Evolutionary conservation across 2,797 vertebrate species (phyloP).

Genomic region (Mastacembelus armatus): DNA sequence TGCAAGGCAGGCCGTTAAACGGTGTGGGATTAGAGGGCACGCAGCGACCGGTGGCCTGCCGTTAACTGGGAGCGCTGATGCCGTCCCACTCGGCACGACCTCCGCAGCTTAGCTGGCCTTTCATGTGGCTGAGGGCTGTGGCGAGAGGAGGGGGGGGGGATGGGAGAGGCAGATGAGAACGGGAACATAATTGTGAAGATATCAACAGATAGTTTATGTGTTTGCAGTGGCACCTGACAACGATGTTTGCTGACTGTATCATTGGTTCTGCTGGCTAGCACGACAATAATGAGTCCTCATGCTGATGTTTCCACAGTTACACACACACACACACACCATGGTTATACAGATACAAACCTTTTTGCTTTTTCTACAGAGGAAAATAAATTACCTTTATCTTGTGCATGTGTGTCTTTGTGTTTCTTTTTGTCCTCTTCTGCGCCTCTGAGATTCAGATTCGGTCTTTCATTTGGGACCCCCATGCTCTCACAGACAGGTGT

Average conservation of each 20-base stretch:
- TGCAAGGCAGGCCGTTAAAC: slow-evolving; percentile 79
- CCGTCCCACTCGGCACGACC: slow-evolving; percentile 72
- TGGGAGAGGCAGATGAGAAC: slow-evolving; percentile 24
- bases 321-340: slow-evolving; percentile 22
- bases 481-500: slow-evolving; percentile 77
- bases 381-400: slow-evolving; percentile 84
- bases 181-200: slow-evolving; percentile 82
- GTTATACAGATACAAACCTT: slow-evolving; percentile 69
- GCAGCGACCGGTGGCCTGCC: slow-evolving; percentile 63
- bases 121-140: slow-evolving; percentile 78
- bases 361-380: slow-evolving; percentile 66
- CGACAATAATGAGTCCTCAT: slow-evolving; percentile 81
- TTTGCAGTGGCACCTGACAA: slow-evolving; percentile 67
- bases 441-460: slow-evolving; percentile 76
- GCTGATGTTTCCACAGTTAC: slow-evolving; percentile 48
- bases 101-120: slow-evolving; percentile 80
- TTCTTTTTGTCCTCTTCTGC: slow-evolving; percentile 72
- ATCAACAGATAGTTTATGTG: slow-evolving; percentile 79
- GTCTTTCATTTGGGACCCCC: slow-evolving; percentile 81
- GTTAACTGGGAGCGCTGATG: slow-evolving; percentile 69
- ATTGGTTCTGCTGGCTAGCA: slow-evolving; percentile 70
- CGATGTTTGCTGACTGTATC: slow-evolving; percentile 58
- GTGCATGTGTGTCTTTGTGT: slow-evolving; percentile 35
- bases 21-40: slow-evolving; percentile 83
- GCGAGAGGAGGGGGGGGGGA: slow-evolving; percentile 45